Evolutionary conservation across 2,888 invertebrate genomes (phyloP), one percentile per base, ranked within the genome.

Genomic region (Zaprionus lineosus): DNA sequence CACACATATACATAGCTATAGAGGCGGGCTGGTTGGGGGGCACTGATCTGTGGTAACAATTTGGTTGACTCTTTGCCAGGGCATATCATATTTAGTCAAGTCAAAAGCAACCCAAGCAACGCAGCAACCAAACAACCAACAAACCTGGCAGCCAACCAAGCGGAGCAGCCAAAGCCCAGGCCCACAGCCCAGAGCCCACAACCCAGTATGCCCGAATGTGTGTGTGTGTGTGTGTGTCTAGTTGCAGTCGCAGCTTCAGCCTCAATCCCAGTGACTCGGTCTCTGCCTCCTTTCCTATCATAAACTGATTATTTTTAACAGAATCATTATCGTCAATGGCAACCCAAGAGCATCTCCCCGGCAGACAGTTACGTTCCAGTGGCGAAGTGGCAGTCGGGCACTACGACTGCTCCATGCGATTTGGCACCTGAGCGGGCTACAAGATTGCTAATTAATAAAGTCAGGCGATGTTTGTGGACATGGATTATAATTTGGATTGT

Each of bases 261-360:
- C 16, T 6, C 57, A 26, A 19, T 16, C 26, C 16, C 29, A 9
- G 31, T 4, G n/a, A n/a, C 40, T 11, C 48, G 16, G 24, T 40
- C 36, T 24, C 56, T 46, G 46, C 62, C 76, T 75, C 65, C 65
- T 61, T 58, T 53, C 65, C 82, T 58, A 78, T 62, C 76, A 64
- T 78, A 82, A 78, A 82, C 83, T 82, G 83, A 84, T 84, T 82
- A 79, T 84, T 84, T 82, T 84, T 63, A 84, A 82, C 85, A 84
- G 79, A 82, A 79, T 78, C 85, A 78, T 84, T 72, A 82, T 66
- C 74, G 65, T 71, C 75, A 70, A 59, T 60, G 47, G 65, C 74
- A 74, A 53, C 48, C 51, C 55, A 56, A 64, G 73, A 69, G 59
- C 73, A 56, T 44, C 62, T 16, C 53, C n/a, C n/a, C 44, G 44